These are phyloP conservation scores for Tenodera sinensis DNA, from an alignment of 2,888 invertebrate species.

Conservation along the genomic window DNA sequence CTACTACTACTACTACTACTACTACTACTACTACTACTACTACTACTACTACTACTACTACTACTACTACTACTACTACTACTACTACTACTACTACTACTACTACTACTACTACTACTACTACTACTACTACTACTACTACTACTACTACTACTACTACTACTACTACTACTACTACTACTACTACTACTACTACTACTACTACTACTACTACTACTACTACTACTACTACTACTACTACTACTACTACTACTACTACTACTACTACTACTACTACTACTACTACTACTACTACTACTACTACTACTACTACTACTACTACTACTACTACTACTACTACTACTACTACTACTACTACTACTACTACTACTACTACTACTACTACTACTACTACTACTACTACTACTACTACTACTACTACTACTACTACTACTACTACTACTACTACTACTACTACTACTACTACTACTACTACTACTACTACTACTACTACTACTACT, in stretches of 20 bases:
- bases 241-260: constrained; percentile 7
- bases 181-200: constrained; percentile 7
- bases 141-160: constrained; percentile 7
- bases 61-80: constrained; percentile 3
- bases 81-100: constrained; percentile 7
- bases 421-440: constrained; percentile 7
- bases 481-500: constrained; percentile 23
- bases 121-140: constrained; percentile 7
- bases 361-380: constrained; percentile 5
- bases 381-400: constrained; percentile 7
- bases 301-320: constrained; percentile 32
- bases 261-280: constrained; percentile 7
- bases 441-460: constrained; percentile 32
- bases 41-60: constrained; percentile 7
- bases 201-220: constrained; percentile 9
- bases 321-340: constrained; percentile 40
- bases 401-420: constrained; percentile 7
- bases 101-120: constrained; percentile 13
- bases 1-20: constrained; percentile 7
- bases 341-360: constrained; percentile 5
- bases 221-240: constrained; percentile 7
- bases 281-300: constrained; percentile 7
- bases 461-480: constrained; percentile 27
- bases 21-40: constrained; percentile 7
- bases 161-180: constrained; percentile 7